Base-by-base conservation (phyloP, 2,797 vertebrate species). In the Anabacerthia variegaticeps region DNA sequence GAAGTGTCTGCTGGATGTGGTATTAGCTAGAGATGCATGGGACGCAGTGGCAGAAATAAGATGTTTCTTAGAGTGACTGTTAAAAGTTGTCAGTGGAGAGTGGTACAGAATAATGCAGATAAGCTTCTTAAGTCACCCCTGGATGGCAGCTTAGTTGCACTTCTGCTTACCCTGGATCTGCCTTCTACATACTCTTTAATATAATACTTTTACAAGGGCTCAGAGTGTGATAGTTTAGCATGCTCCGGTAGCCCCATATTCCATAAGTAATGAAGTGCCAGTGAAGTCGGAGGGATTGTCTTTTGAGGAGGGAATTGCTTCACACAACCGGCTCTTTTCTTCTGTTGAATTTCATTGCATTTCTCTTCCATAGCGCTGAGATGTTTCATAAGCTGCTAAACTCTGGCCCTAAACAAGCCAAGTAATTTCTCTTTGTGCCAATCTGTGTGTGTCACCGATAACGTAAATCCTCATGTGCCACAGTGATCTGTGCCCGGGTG, bases 61-160 rank as follows among this genome's bases (percentile, higher is more conserved):
- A 89, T 84, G 56, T 90, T 92, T 95, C 67, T 82, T 11, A n/a
- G 34, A 88, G 59, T 44, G 66, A 39, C 59, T 93, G 79, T 92
- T 93, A 8, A 72, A 72, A 86, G 46, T 86, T 92, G 77, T 90
- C 85, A 52, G 28, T 32, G 36, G 14, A 63, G 54, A 88, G 67
- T 54, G 69, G 58, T 75, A 58, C n/a, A 77, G 85, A 93, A 92
- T 88, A 92, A 89, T 89, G 79, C 72, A 92, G 72, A 78, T 91
- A 95, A 96, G 82, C 88, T 93, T 16, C 91, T 96, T 95, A 88
- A 83, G 58, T 84, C 89, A 72, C 82, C 59, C 66, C 51, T 84
- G 88, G 88, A 81, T 93, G 76, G 82, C 88, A 94, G 95, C 88
- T 95, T 84, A 88, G 66, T 79, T 67, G 79, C 32, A 93, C 83